These are phyloP conservation scores for Parazoanthus darwini DNA, from an alignment of 92 coral and sea anemone genomes.

Conservation along the genomic window DNA sequence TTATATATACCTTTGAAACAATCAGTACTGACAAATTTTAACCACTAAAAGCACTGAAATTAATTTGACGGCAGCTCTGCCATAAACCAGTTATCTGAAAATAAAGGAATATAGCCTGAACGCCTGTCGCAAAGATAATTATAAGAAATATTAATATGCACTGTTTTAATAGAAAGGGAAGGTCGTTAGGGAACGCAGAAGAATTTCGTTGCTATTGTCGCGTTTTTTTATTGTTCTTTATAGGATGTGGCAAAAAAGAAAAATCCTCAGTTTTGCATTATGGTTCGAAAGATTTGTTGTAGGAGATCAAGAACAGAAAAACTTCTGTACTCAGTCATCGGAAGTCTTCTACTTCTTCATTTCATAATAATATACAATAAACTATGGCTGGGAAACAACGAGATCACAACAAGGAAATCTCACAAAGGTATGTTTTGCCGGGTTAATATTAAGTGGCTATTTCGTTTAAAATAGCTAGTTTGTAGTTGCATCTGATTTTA, in stretches of 20 bases:
- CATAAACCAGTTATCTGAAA: not conserved
- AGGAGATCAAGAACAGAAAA: not conserved
- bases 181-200: not conserved
- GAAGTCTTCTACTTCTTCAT: not conserved
- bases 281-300: not conserved
- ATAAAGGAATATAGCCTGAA: not conserved
- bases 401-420: not conserved
- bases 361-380: conserved; percentile 4
- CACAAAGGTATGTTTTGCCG: not conserved
- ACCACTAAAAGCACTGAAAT: not conserved
- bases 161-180: not conserved
- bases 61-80: not conserved
- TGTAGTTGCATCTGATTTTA: too few species aligned
- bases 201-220: not conserved
- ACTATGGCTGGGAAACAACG: not conserved
- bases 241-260: not conserved
- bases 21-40: too few species aligned
- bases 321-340: not conserved
- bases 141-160: not conserved
- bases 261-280: not conserved
- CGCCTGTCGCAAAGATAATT: not conserved
- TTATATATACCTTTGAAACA: too few species aligned
- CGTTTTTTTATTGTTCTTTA: not conserved
- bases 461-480: not conserved
- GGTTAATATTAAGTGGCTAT: not conserved